Conservation (phyloP, 2,113 vertebrate genomes). For the Castor canadensis region DNA sequence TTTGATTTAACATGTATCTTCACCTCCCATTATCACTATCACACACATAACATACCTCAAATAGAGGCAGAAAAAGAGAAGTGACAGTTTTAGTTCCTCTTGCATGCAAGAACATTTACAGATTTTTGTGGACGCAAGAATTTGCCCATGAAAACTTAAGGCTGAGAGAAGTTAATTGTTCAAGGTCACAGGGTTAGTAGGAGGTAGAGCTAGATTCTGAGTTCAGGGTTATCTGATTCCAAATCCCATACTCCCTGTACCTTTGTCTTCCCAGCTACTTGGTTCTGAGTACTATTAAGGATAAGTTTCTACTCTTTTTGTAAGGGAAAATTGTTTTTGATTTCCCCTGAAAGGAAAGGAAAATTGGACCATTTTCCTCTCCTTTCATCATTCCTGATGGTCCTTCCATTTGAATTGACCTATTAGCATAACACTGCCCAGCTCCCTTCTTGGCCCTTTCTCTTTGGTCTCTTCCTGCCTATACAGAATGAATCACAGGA, state of each 20-base stretch:
- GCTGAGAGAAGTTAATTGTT: neutral
- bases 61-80: neutral
- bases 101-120: neutral
- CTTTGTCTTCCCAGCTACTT: neutral
- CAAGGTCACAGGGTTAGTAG: neutral
- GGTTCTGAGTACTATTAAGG: neutral
- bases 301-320: neutral
- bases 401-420: neutral
- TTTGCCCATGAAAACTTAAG: neutral
- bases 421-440: accelerated
- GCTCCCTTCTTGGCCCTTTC: neutral
- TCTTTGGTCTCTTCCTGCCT: neutral
- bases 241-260: neutral
- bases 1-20: neutral
- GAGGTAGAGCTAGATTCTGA: neutral
- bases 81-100: neutral
- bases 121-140: neutral
- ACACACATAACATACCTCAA: neutral
- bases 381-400: too few relatives aligned
- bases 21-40: neutral
- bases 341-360: neutral
- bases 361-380: too few relatives aligned
- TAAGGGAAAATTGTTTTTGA: neutral
- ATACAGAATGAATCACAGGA: accelerated
- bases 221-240: neutral